Evolutionary conservation across 2,888 invertebrate genomes (phyloP).

Genomic region (Coelopa pilipes): DNA sequence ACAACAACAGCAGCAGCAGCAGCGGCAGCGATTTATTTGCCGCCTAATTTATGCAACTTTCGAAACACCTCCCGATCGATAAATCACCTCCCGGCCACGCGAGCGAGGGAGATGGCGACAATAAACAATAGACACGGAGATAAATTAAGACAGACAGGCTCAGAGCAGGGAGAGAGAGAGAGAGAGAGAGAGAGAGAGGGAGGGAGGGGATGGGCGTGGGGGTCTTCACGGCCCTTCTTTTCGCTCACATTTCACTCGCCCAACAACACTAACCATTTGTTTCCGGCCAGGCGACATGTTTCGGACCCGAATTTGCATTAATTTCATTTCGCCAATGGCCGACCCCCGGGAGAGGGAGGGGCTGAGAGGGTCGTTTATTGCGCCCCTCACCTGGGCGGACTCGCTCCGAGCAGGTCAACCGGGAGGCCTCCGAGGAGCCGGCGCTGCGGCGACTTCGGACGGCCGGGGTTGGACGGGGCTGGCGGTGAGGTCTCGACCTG

Average conservation of each 20-base stretch:
- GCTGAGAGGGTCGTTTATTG: no score
- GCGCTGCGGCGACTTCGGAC: not conserved
- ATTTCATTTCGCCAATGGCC: conserved; percentile 18
- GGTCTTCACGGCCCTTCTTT: not conserved
- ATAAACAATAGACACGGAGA: not conserved
- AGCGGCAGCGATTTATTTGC: not conserved
- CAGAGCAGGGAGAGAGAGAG: not conserved
- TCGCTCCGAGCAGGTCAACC: no score
- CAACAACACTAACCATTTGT: conserved; percentile 1
- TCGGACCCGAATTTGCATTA: conserved; percentile 35
- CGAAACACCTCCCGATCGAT: conserved; percentile 8
- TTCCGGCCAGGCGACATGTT: conserved; percentile 18
- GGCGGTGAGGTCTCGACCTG: not conserved
- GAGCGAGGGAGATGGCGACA: not conserved
- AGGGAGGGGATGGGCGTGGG: not conserved
- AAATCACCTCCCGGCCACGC: not conserved
- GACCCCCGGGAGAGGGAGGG: not conserved
- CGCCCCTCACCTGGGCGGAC: no score
- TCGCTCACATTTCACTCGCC: not conserved
- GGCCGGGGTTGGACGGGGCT: not conserved
- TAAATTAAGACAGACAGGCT: not conserved
- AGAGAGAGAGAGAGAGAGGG: not conserved
- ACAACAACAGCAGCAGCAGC: not conserved
- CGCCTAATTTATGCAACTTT: conserved; percentile 17
- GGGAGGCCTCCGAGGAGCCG: not conserved